Conservation (phyloP, 2,113 vertebrate species). For the Hydropotes inermis region DNA sequence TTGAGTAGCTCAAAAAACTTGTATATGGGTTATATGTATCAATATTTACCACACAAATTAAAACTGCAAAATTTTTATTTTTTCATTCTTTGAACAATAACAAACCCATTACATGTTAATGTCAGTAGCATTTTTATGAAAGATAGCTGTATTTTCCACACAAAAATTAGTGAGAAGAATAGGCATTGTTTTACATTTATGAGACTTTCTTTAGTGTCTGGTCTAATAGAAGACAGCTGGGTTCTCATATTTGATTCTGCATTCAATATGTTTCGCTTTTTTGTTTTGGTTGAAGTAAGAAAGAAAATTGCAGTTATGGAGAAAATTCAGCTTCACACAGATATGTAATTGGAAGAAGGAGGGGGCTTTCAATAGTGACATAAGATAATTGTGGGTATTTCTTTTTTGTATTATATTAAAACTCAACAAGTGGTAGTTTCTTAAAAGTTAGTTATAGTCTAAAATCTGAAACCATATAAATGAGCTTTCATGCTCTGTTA, state of each 20-base stretch:
- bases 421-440: slow-evolving; percentile 29
- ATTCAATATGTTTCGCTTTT: background rate
- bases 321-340: background rate
- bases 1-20: background rate
- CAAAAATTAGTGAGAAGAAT: background rate
- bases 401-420: slow-evolving; percentile 29
- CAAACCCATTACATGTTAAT: slow-evolving; percentile 28
- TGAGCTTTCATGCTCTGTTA: background rate
- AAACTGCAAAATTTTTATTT: background rate
- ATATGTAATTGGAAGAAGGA: background rate
- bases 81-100: slow-evolving; percentile 43
- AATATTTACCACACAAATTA: slow-evolving; percentile 27
- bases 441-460: background rate
- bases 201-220: slow-evolving; percentile 32
- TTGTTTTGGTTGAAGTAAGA: background rate
- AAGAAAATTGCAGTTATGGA: background rate
- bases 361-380: background rate
- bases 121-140: slow-evolving; percentile 47
- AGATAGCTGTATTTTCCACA: slow-evolving; percentile 28
- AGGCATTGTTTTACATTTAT: slow-evolving; percentile 46
- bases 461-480: background rate
- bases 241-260: background rate
- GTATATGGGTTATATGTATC: background rate
- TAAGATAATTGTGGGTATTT: background rate
- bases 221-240: slow-evolving; percentile 37